These are phyloP conservation scores for Chalcis sispes DNA, from an alignment of 2,888 invertebrate genomes.

Conservation along the genomic window DNA sequence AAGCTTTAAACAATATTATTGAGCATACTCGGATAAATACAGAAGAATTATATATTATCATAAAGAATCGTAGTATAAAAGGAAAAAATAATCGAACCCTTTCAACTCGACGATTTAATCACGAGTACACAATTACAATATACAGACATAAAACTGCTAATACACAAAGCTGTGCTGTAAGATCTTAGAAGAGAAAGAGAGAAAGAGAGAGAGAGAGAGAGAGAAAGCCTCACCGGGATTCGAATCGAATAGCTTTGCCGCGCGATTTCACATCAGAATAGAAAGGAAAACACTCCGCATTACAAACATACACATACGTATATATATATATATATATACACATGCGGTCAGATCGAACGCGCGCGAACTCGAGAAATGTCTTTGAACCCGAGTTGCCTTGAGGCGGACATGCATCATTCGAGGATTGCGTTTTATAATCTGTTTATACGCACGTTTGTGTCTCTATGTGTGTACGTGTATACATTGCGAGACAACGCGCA, in stretches of 20 bases:
- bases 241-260: slow-evolving; percentile 19
- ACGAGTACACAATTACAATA: no score
- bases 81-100: neutral
- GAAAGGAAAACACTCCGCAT: slow-evolving; percentile 42
- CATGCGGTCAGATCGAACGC: neutral
- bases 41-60: no score
- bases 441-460: neutral
- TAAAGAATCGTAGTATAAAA: no score
- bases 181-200: neutral
- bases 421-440: slow-evolving; percentile 44
- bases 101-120: no score
- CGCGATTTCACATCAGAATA: slow-evolving; percentile 49
- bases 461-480: neutral
- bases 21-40: no score
- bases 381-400: slow-evolving; percentile 54
- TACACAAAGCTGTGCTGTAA: no score
- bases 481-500: neutral
- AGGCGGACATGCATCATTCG: slow-evolving; percentile 54
- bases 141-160: no score
- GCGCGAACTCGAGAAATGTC: slow-evolving; percentile 37
- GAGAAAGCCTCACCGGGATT: neutral
- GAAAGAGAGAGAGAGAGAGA: neutral
- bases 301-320: neutral
- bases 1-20: no score
- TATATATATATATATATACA: neutral